A percentile compares a stretch with the other conserved stretches of the same genome.
Conservation (phyloP, 2,888 invertebrate genomes). For the Microplitis manilae region DNA sequence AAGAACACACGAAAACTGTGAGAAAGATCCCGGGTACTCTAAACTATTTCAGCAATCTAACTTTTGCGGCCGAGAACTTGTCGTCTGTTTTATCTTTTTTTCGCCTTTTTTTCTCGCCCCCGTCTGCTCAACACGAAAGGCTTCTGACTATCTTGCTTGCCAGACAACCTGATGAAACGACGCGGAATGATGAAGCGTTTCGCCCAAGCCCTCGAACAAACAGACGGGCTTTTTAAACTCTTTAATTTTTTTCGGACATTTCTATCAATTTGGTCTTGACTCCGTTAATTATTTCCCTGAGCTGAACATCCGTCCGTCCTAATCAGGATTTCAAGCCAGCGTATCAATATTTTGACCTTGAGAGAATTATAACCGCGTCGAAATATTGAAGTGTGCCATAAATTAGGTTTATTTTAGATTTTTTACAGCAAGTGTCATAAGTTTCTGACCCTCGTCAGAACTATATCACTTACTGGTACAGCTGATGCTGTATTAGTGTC, state of each 20-base stretch:
- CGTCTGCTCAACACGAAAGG: conserved; percentile 30
- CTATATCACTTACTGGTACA: conserved; percentile 23
- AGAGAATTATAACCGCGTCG: no score
- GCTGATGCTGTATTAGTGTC: conserved; percentile 24
- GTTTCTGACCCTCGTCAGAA: conserved; percentile 30
- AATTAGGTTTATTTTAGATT: conserved; percentile 19
- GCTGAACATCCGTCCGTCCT: no score
- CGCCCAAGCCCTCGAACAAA: not conserved
- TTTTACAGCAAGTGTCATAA: not conserved
- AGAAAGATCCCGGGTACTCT: not conserved
- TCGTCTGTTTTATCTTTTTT: conserved; percentile 26
- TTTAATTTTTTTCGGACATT: no score
- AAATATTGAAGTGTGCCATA: not conserved
- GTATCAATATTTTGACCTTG: no score
- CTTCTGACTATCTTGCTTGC: conserved; percentile 35
- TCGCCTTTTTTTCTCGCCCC: not conserved
- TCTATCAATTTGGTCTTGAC: no score
- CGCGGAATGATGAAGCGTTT: not conserved
- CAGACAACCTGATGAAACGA: not conserved
- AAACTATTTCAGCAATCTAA: conserved; percentile 69
- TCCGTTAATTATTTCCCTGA: no score
- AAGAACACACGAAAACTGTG: conserved; percentile 52
- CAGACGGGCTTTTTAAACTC: not conserved
- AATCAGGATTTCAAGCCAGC: no score
- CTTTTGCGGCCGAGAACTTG: conserved; percentile 59